Conservation (phyloP, 1,140 invertebrate species). For the Eupristina koningsbergeri region DNA sequence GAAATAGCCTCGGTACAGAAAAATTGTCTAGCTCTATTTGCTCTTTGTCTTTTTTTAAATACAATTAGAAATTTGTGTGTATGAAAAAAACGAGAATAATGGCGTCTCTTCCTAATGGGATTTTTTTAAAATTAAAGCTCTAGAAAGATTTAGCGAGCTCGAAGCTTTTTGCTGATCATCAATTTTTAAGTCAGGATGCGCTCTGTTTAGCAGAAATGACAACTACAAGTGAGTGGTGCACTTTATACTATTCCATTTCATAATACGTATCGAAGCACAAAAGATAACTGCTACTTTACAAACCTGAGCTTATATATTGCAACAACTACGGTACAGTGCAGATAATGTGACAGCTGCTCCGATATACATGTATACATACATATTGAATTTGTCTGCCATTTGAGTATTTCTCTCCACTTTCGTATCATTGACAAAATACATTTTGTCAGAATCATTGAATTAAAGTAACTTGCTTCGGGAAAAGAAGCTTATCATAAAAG, state of each 20-base stretch:
- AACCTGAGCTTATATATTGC: neutral
- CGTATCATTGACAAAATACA: neutral
- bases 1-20: too few relatives aligned
- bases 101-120: neutral
- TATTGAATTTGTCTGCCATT: neutral
- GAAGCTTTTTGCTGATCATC: slow-evolving; percentile 3
- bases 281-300: neutral
- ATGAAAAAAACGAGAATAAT: neutral
- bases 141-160: neutral
- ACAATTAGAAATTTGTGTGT: too few relatives aligned
- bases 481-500: neutral
- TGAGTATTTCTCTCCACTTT: neutral
- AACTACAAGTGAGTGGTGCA: neutral
- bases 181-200: slow-evolving; percentile 13
- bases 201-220: slow-evolving; percentile 4
- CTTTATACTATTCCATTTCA: neutral
- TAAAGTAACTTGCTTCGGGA: neutral
- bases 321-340: neutral
- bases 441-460: neutral
- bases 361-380: too few relatives aligned
- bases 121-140: neutral
- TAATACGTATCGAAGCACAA: neutral
- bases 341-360: neutral
- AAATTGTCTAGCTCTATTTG: too few relatives aligned
- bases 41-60: too few relatives aligned